Conservation (phyloP, 2,888 invertebrate genomes). For the Coenonympha arcania region DNA sequence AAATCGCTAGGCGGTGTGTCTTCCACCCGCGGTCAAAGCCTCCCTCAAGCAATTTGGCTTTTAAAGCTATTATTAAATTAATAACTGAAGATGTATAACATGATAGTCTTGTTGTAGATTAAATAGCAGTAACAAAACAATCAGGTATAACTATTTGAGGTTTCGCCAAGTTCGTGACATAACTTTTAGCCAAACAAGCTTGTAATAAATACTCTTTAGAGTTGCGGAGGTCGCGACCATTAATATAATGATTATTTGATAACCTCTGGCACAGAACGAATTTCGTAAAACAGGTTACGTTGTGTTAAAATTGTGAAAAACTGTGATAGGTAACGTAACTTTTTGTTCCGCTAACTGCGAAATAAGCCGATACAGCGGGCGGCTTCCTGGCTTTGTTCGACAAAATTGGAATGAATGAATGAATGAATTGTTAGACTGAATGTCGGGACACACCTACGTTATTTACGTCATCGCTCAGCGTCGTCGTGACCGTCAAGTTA, state of each 20-base stretch:
- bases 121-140: background rate
- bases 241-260: background rate
- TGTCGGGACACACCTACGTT: no score
- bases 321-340: background rate
- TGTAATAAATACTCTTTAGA: constrained; percentile 2
- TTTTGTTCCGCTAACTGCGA: background rate
- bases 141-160: background rate
- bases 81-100: no score
- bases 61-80: background rate
- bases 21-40: no score
- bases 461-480: no score
- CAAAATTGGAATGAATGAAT: no score
- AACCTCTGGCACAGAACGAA: background rate
- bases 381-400: background rate
- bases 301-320: background rate
- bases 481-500: no score
- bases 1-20: no score
- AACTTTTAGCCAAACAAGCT: background rate
- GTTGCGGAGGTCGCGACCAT: background rate
- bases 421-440: no score
- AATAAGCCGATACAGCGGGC: background rate
- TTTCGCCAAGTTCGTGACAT: background rate
- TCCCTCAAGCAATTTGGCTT: no score
- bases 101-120: background rate
- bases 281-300: background rate